Evolutionary conservation across 2,113 vertebrate species (phyloP), one percentile per base, ranked within the genome.

Genomic region (Lamprotornis superbus): DNA sequence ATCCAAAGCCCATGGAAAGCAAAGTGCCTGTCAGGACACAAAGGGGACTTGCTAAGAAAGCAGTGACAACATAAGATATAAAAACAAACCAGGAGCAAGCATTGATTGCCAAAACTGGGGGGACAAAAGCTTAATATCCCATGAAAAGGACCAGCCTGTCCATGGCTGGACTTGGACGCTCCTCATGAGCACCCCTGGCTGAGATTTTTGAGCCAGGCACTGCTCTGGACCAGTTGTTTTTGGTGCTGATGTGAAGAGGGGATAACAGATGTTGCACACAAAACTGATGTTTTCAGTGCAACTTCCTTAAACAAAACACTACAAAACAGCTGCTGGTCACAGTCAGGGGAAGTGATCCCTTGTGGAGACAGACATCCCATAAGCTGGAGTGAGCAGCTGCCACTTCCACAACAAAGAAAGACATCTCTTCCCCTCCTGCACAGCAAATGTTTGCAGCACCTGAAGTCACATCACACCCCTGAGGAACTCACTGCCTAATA

Each of bases 1-100:
- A 99, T 2, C 99, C 99, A 71, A 99, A 99, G 30, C 99, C 99
- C 99, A 99, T 99, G 18, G 99, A 99, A 9, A 99, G 98, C 60
- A 98, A 83, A 9, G 89, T 83, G n/a, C 99, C 99, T 99, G 89
- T 1, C 47, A 67, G 49, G 70, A 35, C 42, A 49, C 73, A 77
- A 80, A 33, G 23, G 89, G 52, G 42, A 31, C 10, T 52, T 12
- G 2, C 3, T 27, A 23, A 44, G 25, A 24, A 76, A 80, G 40
- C 21, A 68, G 11, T 2, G 7, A 30, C 0, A 0, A 27, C 2
- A 1, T 1, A 23, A 56, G 17, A 30, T 13, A 11, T 4, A 37
- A 60, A 91, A 75, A 11, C 14, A 71, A 71, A 86, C 3, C 33
- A 53, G n/a, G 25, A 93, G 12, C 39, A 46, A 91, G 42, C 2